phyloP scores from a whole-genome alignment of 2,113 vertebrate genomes.

The Peromyscus leucopus region DNA sequence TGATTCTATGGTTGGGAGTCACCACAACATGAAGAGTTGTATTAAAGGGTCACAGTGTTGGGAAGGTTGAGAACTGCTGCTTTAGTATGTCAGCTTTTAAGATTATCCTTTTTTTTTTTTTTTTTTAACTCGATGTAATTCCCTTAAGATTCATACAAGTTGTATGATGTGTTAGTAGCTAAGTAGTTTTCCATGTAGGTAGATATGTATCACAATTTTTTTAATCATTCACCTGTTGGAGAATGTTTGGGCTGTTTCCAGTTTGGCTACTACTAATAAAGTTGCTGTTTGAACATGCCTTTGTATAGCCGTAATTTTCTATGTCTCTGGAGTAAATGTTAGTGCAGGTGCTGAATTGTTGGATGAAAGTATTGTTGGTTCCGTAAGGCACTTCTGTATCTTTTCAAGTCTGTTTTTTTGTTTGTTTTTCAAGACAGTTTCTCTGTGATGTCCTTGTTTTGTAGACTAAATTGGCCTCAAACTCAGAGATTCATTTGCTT shows the following conservation, averaged over 20 bases:
- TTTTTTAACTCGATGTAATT: background rate
- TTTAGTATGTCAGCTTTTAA: background rate
- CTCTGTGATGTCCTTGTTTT: background rate
- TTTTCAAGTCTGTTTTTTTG: background rate
- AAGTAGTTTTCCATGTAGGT: background rate
- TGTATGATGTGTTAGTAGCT: background rate
- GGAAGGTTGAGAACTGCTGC: background rate
- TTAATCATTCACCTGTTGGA: constrained; percentile 4
- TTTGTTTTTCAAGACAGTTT: constrained; percentile 15
- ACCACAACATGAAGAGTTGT: background rate
- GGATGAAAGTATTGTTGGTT: background rate
- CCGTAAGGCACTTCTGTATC: background rate
- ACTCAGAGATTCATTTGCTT: background rate
- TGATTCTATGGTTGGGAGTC: background rate
- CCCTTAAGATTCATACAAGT: background rate
- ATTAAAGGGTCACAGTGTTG: background rate
- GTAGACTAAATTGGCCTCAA: background rate
- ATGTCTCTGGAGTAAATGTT: constrained; percentile 40
- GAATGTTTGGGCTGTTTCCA: constrained; percentile 30
- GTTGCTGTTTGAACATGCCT: constrained; percentile 3
- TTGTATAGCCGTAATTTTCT: constrained; percentile 49
- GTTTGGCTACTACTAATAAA: constrained; percentile 21
- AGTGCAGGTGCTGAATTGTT: background rate
- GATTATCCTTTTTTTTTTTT: background rate
- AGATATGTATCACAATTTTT: background rate